Conservation (phyloP, 1,140 invertebrate genomes). For the Trachymyrmex septentrionalis region DNA sequence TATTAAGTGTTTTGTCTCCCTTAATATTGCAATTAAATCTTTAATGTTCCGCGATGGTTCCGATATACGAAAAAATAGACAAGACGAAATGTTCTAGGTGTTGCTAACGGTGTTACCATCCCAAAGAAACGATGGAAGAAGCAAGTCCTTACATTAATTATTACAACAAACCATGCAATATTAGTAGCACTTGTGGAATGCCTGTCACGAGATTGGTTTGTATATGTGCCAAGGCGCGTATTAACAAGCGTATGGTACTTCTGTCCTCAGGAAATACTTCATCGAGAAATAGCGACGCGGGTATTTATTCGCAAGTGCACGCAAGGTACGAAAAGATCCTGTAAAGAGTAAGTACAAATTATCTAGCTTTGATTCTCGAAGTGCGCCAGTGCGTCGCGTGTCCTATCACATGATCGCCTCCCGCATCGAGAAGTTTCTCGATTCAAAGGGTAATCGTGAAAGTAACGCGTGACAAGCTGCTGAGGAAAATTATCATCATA, state of each 20-base stretch:
- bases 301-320: slow-evolving; percentile 11
- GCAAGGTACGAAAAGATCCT: slow-evolving; percentile 7
- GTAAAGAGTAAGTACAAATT: slow-evolving; percentile 49
- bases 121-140: slow-evolving; percentile 73
- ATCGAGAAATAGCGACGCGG: slow-evolving; percentile 49
- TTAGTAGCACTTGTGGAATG: slow-evolving; percentile 80
- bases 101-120: slow-evolving; percentile 65
- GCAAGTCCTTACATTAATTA: slow-evolving; percentile 69
- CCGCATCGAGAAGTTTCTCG: slow-evolving; percentile 20
- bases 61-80: slow-evolving; percentile 10
- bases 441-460: neutral
- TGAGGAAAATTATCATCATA: slow-evolving; percentile 19
- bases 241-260: slow-evolving; percentile 54
- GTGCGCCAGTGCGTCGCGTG: neutral
- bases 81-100: slow-evolving; percentile 58
- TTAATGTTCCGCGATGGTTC: slow-evolving; percentile 25
- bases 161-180: slow-evolving; percentile 73
- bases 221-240: slow-evolving; percentile 52
- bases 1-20: slow-evolving; percentile 4
- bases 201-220: slow-evolving; percentile 72
- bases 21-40: slow-evolving; percentile 51
- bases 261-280: slow-evolving; percentile 49
- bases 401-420: neutral
- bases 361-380: slow-evolving; percentile 35
- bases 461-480: slow-evolving; percentile 27